Evolutionary conservation across 2,888 invertebrate species (phyloP).

Genomic region (Allygus modestus): DNA sequence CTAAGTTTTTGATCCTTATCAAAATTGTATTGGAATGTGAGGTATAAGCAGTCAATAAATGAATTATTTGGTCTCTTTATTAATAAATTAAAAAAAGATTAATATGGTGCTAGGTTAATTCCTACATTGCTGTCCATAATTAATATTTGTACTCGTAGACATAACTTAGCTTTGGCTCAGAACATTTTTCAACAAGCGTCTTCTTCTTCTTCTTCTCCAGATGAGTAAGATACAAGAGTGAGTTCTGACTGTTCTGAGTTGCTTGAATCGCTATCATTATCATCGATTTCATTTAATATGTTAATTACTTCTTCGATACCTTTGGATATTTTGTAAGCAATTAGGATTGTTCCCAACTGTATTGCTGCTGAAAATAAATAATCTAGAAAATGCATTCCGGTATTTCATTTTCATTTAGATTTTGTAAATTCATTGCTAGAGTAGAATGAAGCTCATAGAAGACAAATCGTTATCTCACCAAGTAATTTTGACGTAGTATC

Average conservation of each 20-base stretch:
- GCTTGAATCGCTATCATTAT: background rate
- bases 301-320: background rate
- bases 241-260: background rate
- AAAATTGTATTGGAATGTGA: too few species aligned
- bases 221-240: background rate
- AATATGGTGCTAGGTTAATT: too few species aligned
- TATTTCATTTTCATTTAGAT: too few species aligned
- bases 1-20: too few species aligned
- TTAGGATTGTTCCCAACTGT: background rate
- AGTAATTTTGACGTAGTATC: constrained; percentile 10
- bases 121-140: too few species aligned
- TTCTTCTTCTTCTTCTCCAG: background rate
- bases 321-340: background rate
- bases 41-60: too few species aligned
- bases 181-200: background rate
- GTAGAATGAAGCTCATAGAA: too few species aligned
- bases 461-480: background rate
- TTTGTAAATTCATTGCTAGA: too few species aligned
- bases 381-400: background rate
- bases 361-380: background rate
- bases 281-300: background rate
- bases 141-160: too few species aligned
- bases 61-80: too few species aligned
- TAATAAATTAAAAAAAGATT: too few species aligned
- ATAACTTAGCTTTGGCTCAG: too few species aligned